A percentile compares a stretch with the other conserved stretches of the same genome.
Evolutionary conservation across 2,888 invertebrate genomes (phyloP).

Genomic region (Trilocha varians): DNA sequence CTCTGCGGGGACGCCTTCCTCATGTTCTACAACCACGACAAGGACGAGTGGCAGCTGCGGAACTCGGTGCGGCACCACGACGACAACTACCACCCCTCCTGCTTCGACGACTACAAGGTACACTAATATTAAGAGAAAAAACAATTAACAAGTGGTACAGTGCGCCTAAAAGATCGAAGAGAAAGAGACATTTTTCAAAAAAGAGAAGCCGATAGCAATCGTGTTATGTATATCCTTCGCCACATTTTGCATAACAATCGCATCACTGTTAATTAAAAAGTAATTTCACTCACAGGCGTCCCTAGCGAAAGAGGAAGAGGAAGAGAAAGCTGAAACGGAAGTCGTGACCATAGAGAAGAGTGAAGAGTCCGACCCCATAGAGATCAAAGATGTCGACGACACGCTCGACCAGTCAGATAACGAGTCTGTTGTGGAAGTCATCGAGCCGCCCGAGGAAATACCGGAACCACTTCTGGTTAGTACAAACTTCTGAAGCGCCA

Average conservation of each 20-base stretch:
- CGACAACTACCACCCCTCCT: slow-evolving; percentile 89
- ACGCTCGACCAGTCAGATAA: slow-evolving; percentile 44
- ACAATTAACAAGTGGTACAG: too few species aligned
- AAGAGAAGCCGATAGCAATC: too few species aligned
- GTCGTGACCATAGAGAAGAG: slow-evolving; percentile 27
- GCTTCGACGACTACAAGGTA: slow-evolving; percentile 90
- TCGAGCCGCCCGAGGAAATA: slow-evolving; percentile 27
- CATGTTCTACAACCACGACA: slow-evolving; percentile 96
- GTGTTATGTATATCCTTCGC: too few species aligned
- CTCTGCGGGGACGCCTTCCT: slow-evolving; percentile 95
- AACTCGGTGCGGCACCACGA: slow-evolving; percentile 85
- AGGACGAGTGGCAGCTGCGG: slow-evolving; percentile 96
- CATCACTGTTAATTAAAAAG: too few species aligned
- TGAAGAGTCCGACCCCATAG: slow-evolving; percentile 40
- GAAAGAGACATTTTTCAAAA: too few species aligned
- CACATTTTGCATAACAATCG: too few species aligned
- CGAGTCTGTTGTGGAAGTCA: slow-evolving; percentile 56
- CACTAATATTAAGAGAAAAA: too few species aligned
- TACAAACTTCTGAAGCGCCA: not conserved
- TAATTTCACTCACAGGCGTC: slow-evolving; percentile 34
- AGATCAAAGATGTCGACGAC: slow-evolving; percentile 65
- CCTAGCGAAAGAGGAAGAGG: slow-evolving; percentile 39
- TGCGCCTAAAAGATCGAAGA: too few species aligned
- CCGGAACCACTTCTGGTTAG: slow-evolving; percentile 45
- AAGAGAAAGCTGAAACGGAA: slow-evolving; percentile 21